Percentiles rank a stretch among this genome's conserved stretches.
These are phyloP conservation scores for Alloplasta piceator DNA, from an alignment of 2,888 invertebrate species.

Conservation along the genomic window DNA sequence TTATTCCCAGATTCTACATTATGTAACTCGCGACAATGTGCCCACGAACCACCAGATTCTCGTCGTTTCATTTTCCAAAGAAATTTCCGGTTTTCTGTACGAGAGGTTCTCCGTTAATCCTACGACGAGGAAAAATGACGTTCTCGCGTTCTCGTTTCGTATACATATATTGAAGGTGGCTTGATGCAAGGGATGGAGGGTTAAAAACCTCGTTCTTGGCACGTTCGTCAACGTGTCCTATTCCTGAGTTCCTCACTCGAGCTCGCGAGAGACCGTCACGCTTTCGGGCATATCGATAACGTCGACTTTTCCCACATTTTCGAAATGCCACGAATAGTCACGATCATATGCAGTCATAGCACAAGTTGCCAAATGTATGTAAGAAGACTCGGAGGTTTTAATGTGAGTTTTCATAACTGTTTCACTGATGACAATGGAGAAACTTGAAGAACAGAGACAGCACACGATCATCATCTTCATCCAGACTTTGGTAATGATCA, in stretches of 20 bases:
- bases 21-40: slow-evolving; percentile 23
- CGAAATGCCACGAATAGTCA: not conserved
- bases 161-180: not conserved
- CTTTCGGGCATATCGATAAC: slow-evolving; percentile 59
- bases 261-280: slow-evolving; percentile 9
- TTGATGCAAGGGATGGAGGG: slow-evolving; percentile 35
- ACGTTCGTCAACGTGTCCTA: slow-evolving; percentile 51
- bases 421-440: slow-evolving; percentile 46
- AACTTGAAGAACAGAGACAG: slow-evolving; percentile 25
- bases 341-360: not conserved
- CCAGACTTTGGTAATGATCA: slow-evolving; percentile 7
- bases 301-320: slow-evolving; percentile 44
- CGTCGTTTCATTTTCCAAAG: slow-evolving; percentile 39
- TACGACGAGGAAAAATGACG: slow-evolving; percentile 30
- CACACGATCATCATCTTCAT: slow-evolving; percentile 16
- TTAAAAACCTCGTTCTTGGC: slow-evolving; percentile 46
- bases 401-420: slow-evolving; percentile 17
- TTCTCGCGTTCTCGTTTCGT: slow-evolving; percentile 19
- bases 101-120: slow-evolving; percentile 53
- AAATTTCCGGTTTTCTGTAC: slow-evolving; percentile 46
- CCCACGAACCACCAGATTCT: slow-evolving; percentile 36
- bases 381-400: slow-evolving; percentile 6
- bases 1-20: slow-evolving; percentile 37
- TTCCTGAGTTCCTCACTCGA: slow-evolving; percentile 35
- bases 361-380: not conserved